phyloP scores from a whole-genome alignment of 2,888 invertebrate species.

The Coremacera marginata region DNA sequence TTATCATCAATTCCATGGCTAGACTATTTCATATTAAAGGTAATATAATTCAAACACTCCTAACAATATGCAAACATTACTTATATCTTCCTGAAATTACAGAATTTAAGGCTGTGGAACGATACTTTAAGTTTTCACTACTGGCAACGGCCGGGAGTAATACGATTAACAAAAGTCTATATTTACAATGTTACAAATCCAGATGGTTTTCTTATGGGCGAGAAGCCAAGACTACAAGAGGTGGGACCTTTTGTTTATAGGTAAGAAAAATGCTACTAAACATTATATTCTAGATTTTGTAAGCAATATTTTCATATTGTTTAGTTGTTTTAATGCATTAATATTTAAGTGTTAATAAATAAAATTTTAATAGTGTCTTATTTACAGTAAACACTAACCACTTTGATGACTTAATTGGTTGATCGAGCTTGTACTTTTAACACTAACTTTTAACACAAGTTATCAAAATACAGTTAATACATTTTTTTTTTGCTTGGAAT shows the following conservation, averaged over 20 bases:
- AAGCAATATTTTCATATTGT: too few relatives aligned
- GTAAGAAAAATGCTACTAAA: constrained; percentile 70
- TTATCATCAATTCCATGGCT: constrained; percentile 89
- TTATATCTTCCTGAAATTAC: constrained; percentile 53
- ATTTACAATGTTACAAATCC: constrained; percentile 91
- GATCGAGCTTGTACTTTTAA: too few relatives aligned
- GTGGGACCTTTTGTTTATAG: constrained; percentile 89
- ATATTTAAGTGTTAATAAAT: background rate
- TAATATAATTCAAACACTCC: constrained; percentile 64
- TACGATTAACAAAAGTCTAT: constrained; percentile 86
- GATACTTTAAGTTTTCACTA: constrained; percentile 88
- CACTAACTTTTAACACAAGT: too few relatives aligned
- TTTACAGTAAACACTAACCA: background rate
- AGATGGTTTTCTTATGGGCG: constrained; percentile 81
- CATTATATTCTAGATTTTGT: too few relatives aligned
- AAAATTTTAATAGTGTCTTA: background rate
- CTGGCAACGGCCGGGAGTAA: constrained; percentile 89
- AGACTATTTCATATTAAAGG: constrained; percentile 88
- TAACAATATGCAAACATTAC: background rate
- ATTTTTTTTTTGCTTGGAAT: too few relatives aligned
- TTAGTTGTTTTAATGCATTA: too few relatives aligned
- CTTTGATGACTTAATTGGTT: background rate
- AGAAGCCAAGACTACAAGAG: constrained; percentile 85
- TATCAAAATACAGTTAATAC: too few relatives aligned
- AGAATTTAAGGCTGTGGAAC: constrained; percentile 88